Conservation (phyloP, 1,140 invertebrate genomes). For the Drosophila orena region DNA sequence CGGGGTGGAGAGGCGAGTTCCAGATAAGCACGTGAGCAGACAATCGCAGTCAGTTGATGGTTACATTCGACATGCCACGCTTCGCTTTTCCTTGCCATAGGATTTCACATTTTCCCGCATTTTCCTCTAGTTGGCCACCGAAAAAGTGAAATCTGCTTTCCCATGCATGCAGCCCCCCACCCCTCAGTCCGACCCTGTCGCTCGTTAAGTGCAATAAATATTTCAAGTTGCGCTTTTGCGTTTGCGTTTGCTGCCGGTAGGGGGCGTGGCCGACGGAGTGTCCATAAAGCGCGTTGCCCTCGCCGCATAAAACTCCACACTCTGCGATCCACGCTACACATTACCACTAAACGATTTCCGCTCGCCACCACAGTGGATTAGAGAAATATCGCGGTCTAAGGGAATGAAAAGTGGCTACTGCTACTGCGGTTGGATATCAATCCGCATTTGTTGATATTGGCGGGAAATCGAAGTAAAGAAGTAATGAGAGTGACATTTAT, state of each 20-base stretch:
- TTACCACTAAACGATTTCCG: slow-evolving; percentile 55
- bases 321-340: slow-evolving; percentile 26
- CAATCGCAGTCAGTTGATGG: slow-evolving; percentile 51
- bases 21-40: slow-evolving; percentile 79
- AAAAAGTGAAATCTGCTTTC: slow-evolving; percentile 72
- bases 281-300: slow-evolving; percentile 57
- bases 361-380: slow-evolving; percentile 21
- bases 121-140: slow-evolving; percentile 55
- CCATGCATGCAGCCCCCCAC: slow-evolving; percentile 40
- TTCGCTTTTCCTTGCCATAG: slow-evolving; percentile 16
- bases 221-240: slow-evolving; percentile 80
- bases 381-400: background rate
- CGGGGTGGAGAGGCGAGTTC: slow-evolving; percentile 37
- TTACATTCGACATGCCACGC: slow-evolving; percentile 50
- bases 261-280: slow-evolving; percentile 63
- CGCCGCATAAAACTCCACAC: slow-evolving; percentile 34
- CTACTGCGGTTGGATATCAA: too few relatives aligned
- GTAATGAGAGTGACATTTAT: too few relatives aligned
- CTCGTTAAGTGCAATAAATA: slow-evolving; percentile 78
- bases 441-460: too few relatives aligned
- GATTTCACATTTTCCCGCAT: background rate
- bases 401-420: background rate
- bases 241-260: slow-evolving; percentile 50
- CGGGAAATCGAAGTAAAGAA: too few relatives aligned
- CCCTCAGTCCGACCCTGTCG: slow-evolving; percentile 29